These are phyloP conservation scores for Furcifer pardalis DNA, from an alignment of 2,797 vertebrate species.

Conservation along the genomic window DNA sequence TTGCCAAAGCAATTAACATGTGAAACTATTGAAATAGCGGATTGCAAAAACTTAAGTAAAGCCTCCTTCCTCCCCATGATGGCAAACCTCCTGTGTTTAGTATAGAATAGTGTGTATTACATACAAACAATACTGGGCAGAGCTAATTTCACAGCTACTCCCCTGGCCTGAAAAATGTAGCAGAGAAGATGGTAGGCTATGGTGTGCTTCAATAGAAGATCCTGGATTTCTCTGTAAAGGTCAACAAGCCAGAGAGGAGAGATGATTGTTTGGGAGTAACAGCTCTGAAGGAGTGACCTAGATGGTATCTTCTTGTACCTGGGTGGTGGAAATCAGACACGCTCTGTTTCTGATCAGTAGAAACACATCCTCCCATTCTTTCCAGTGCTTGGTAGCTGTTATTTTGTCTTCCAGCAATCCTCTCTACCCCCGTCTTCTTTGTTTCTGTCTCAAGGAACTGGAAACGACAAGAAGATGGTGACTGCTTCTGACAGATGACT, in stretches of 20 bases:
- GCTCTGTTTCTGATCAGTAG: not conserved
- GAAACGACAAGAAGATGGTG: slow-evolving; percentile 21
- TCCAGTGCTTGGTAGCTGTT: not conserved
- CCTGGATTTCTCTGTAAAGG: slow-evolving; percentile 9
- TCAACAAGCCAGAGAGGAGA: not conserved
- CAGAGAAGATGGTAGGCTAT: not conserved
- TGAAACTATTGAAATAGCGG: not conserved
- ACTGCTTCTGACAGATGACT: slow-evolving; percentile 24
- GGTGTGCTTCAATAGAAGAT: slow-evolving; percentile 13
- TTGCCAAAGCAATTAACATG: not conserved
- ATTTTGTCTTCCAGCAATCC: slow-evolving; percentile 1
- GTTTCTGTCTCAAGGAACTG: slow-evolving; percentile 26
- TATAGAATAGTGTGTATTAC: no score
- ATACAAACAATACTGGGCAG: not conserved
- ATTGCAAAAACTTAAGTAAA: not conserved
- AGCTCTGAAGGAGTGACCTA: not conserved
- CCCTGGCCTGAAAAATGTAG: not conserved
- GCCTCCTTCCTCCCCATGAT: not conserved
- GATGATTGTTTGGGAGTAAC: slow-evolving; percentile 1
- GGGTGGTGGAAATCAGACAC: not conserved
- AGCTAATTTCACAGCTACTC: not conserved
- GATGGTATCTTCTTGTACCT: not conserved
- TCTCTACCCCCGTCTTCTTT: not conserved
- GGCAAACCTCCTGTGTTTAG: not conserved
- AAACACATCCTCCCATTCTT: not conserved